These are phyloP conservation scores for Lacerta viridis DNA, from an alignment of 2,797 vertebrate species.

Conservation along the genomic window DNA sequence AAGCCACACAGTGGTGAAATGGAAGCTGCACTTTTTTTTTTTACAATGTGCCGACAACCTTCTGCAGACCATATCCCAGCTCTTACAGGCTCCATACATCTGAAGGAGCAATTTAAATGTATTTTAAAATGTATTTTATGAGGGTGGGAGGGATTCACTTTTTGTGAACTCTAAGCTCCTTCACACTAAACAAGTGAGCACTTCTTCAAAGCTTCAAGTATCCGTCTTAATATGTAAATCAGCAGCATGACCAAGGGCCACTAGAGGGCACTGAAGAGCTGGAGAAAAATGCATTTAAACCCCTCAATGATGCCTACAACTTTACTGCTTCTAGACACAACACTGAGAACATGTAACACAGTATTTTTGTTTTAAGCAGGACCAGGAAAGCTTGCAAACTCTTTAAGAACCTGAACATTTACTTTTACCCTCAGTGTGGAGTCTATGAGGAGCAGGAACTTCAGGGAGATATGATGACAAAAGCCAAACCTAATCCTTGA, in stretches of 20 bases:
- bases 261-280: slow-evolving; percentile 25
- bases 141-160: too few relatives aligned
- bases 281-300: neutral
- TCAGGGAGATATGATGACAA: neutral
- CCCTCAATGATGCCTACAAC: neutral
- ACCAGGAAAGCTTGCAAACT: neutral
- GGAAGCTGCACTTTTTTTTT: neutral
- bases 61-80: neutral
- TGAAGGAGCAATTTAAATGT: neutral
- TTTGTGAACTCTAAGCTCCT: neutral
- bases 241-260: neutral
- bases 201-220: neutral
- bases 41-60: neutral
- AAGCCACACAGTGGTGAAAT: too few relatives aligned
- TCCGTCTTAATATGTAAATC: neutral
- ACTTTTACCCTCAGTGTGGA: neutral
- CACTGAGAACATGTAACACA: neutral
- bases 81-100: neutral
- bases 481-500: neutral
- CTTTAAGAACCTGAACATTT: neutral
- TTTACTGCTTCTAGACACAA: neutral
- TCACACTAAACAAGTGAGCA: neutral
- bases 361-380: neutral
- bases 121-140: neutral
- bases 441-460: neutral